Conservation (phyloP, 1,140 invertebrate genomes). For the Cydia splendana region DNA sequence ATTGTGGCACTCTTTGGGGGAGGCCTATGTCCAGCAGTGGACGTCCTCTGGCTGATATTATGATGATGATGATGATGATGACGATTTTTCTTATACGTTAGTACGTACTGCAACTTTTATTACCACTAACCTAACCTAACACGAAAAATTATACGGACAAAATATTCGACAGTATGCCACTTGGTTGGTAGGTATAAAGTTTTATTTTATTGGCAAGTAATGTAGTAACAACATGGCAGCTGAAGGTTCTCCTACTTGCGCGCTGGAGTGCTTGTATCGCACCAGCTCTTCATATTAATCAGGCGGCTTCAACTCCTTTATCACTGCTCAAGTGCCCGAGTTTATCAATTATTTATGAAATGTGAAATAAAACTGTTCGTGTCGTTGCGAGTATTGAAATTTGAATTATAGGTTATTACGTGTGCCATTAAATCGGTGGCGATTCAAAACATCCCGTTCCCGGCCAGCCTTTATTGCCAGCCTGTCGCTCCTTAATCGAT, state of each 20-base stretch:
- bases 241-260: neutral
- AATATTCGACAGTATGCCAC: neutral
- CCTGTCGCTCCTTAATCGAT: slow-evolving; percentile 74
- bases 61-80: too few species aligned
- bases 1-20: too few species aligned
- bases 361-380: slow-evolving; percentile 34
- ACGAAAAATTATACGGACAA: too few species aligned
- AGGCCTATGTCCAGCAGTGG: too few species aligned
- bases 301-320: neutral
- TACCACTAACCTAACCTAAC: too few species aligned
- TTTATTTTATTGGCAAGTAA: neutral
- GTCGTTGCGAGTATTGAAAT: slow-evolving; percentile 51
- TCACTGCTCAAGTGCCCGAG: neutral
- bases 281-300: slow-evolving; percentile 19
- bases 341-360: slow-evolving; percentile 18
- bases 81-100: too few species aligned
- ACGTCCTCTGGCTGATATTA: too few species aligned
- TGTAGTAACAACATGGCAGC: neutral
- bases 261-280: neutral
- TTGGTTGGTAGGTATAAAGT: neutral
- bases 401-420: slow-evolving; percentile 74
- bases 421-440: slow-evolving; percentile 65
- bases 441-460: slow-evolving; percentile 77
- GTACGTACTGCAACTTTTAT: too few species aligned
- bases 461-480: slow-evolving; percentile 63